phyloP scores from a whole-genome alignment of 2,888 invertebrate genomes.

The Portevinia maculata region DNA sequence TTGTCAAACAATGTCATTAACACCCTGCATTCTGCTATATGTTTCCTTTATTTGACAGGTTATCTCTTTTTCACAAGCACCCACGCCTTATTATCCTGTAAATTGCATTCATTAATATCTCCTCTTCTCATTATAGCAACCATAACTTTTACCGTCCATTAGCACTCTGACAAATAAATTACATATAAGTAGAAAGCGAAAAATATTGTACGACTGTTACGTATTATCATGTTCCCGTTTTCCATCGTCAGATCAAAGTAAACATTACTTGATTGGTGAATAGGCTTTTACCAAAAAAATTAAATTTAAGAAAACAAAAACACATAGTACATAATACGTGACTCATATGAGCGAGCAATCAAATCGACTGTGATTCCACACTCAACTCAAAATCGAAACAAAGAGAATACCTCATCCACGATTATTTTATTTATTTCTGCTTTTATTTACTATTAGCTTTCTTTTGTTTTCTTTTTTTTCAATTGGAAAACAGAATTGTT shows the following conservation, averaged over 20 bases:
- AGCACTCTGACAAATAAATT: slow-evolving; percentile 60
- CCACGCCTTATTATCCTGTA: slow-evolving; percentile 32
- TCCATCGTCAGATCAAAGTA: slow-evolving; percentile 31
- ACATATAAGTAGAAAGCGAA: slow-evolving; percentile 13
- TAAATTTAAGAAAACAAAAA: slow-evolving; percentile 14
- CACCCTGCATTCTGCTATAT: slow-evolving; percentile 21
- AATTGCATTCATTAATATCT: slow-evolving; percentile 52
- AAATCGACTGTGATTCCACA: slow-evolving; percentile 51
- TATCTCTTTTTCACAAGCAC: slow-evolving; percentile 26
- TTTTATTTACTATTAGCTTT: slow-evolving; percentile 47
- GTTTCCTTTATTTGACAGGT: slow-evolving; percentile 37
- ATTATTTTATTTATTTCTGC: slow-evolving; percentile 23
- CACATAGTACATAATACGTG: slow-evolving; percentile 47
- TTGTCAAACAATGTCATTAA: slow-evolving; percentile 38
- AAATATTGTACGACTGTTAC: too few species aligned
- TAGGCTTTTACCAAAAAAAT: slow-evolving; percentile 8
- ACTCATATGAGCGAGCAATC: slow-evolving; percentile 38
- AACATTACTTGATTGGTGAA: slow-evolving; percentile 31
- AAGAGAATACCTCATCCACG: slow-evolving; percentile 31
- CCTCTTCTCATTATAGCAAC: slow-evolving; percentile 20
- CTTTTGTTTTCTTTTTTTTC: slow-evolving; percentile 26
- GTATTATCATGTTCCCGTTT: too few species aligned
- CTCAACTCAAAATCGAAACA: slow-evolving; percentile 43
- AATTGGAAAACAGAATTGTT: slow-evolving; percentile 9
- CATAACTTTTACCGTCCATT: slow-evolving; percentile 53